Evolutionary conservation across 2,888 invertebrate genomes (phyloP).

Genomic region (Athalia circularis): DNA sequence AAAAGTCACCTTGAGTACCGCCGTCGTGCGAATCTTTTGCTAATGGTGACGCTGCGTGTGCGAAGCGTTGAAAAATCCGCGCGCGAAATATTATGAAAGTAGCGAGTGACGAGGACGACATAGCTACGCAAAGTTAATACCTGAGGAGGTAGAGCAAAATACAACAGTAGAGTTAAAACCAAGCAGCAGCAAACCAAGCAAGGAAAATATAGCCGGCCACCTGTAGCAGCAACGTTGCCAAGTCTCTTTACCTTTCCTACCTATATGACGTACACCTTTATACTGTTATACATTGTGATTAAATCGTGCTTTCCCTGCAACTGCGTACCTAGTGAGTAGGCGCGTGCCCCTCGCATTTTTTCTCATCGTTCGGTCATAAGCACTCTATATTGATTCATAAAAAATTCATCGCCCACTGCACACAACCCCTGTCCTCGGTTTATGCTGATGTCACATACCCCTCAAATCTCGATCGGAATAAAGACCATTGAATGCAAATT

Average conservation of each 20-base stretch:
- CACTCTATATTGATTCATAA: too few species aligned
- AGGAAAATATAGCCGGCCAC: constrained; percentile 31
- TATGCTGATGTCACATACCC: too few species aligned
- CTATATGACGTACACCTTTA: constrained; percentile 18
- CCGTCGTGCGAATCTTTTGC: background rate
- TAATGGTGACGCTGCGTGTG: constrained; percentile 9
- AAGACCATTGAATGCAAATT: too few species aligned
- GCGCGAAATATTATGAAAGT: constrained; percentile 37
- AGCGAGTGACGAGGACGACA: constrained; percentile 38
- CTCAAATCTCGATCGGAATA: too few species aligned
- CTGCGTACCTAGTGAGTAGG: background rate
- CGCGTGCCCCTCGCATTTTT: background rate
- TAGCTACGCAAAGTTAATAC: constrained; percentile 1
- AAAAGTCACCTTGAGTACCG: too few species aligned
- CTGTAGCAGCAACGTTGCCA: constrained; percentile 44
- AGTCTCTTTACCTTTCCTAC: constrained; percentile 1
- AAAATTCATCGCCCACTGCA: too few species aligned
- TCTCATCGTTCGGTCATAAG: too few species aligned
- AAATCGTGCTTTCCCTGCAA: constrained; percentile 23
- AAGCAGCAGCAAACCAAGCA: background rate
- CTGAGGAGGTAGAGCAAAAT: background rate
- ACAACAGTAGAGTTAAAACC: constrained; percentile 18
- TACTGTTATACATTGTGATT: constrained; percentile 24
- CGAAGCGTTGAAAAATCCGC: background rate
- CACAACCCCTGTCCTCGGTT: too few species aligned